These are phyloP conservation scores for Morpho deidamia DNA, from an alignment of 2,888 invertebrate genomes.

Conservation along the genomic window DNA sequence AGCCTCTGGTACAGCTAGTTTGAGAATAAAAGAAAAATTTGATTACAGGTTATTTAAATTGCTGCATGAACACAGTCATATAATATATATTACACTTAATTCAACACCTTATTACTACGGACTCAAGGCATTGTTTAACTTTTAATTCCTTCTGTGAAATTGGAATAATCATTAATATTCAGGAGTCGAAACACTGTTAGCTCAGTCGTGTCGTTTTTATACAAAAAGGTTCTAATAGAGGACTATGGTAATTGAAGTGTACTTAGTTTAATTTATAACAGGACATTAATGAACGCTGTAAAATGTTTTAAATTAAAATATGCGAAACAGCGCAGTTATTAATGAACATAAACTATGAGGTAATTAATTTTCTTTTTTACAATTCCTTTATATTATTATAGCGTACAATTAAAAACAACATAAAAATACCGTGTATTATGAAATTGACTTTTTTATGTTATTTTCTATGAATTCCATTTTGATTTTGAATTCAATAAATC, in stretches of 20 bases:
- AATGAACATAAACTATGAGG: conserved; percentile 1
- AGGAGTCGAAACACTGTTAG: conserved; percentile 20
- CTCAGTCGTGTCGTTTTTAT: conserved; percentile 16
- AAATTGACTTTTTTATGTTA: too few relatives aligned
- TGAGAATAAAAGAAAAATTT: conserved; percentile 24
- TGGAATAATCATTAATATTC: conserved; percentile 24
- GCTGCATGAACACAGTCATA: neutral
- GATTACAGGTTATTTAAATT: conserved; percentile 22
- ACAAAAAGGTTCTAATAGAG: conserved; percentile 15
- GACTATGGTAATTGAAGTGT: conserved; percentile 14
- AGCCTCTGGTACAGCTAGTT: too few relatives aligned
- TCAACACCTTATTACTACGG: neutral
- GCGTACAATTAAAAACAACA: neutral
- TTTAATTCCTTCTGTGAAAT: conserved; percentile 1
- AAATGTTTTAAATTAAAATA: conserved; percentile 9
- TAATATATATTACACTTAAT: conserved; percentile 1
- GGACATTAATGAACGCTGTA: conserved; percentile 6
- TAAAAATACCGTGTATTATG: too few relatives aligned
- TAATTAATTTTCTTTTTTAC: neutral
- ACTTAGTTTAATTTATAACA: conserved; percentile 12
- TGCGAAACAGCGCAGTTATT: conserved; percentile 1
- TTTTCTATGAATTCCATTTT: too few relatives aligned
- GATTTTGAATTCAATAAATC: too few relatives aligned
- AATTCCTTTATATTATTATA: neutral
- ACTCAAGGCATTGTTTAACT: conserved; percentile 2